Percentiles rank a stretch among this genome's conserved stretches.
These are phyloP conservation scores for Falco biarmicus DNA, from an alignment of 2,797 vertebrate genomes.

Conservation along the genomic window DNA sequence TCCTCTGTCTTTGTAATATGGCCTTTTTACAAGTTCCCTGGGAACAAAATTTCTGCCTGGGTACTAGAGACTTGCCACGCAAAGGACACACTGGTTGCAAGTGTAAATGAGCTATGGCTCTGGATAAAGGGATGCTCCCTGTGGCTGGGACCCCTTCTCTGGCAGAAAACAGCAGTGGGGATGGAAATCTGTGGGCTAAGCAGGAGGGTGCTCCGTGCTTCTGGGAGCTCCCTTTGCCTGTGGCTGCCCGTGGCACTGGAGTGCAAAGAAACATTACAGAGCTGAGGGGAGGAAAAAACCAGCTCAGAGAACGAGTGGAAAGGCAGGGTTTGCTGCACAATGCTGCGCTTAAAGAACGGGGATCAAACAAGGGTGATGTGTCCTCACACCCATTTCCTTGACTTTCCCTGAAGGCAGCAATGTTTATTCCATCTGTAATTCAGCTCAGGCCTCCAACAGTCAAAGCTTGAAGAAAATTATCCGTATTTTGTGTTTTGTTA, in stretches of 20 bases:
- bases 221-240: neutral
- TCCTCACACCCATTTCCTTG: neutral
- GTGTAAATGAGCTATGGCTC: neutral
- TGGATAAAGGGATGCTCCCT: neutral
- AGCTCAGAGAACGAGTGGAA: neutral
- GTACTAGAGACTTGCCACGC: neutral
- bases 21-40: neutral
- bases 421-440: neutral
- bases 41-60: neutral
- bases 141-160: neutral
- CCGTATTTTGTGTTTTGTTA: neutral
- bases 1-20: neutral
- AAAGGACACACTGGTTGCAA: neutral
- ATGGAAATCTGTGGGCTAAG: neutral
- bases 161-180: neutral
- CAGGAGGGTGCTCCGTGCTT: neutral
- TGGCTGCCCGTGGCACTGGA: neutral
- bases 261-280: neutral
- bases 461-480: neutral
- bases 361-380: neutral
- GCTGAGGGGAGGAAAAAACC: neutral
- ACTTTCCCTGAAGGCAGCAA: neutral
- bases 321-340: neutral
- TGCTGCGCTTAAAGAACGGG: neutral
- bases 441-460: neutral